A percentile compares a stretch with the other conserved stretches of the same genome.
Evolutionary conservation across 2,888 invertebrate genomes (phyloP).

Genomic region (Patella pellucida): DNA sequence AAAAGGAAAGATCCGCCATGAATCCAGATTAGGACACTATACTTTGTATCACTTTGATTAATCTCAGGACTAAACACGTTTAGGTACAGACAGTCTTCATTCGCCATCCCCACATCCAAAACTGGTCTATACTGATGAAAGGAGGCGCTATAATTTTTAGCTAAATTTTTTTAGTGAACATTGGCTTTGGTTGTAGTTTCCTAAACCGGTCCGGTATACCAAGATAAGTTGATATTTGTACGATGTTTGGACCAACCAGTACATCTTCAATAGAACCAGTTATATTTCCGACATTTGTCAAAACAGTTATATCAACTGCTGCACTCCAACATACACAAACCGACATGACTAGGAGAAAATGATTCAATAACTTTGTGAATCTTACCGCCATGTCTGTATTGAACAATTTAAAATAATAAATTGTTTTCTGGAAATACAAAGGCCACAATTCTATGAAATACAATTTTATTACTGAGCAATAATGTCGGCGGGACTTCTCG

Average conservation of each 20-base stretch:
- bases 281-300: not conserved
- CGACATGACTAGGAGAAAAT: too few relatives aligned
- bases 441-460: too few relatives aligned
- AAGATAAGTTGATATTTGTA: not conserved
- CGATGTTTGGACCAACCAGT: not conserved
- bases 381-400: too few relatives aligned
- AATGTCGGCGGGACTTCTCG: too few relatives aligned
- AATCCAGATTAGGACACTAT: slow-evolving; percentile 44
- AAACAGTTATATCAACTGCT: not conserved
- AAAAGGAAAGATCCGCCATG: slow-evolving; percentile 46
- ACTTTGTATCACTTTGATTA: slow-evolving; percentile 15
- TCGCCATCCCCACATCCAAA: too few relatives aligned
- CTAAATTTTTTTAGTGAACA: slow-evolving; percentile 28
- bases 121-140: slow-evolving; percentile 37
- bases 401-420: too few relatives aligned
- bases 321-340: too few relatives aligned
- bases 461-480: too few relatives aligned
- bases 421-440: too few relatives aligned
- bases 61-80: slow-evolving; percentile 46
- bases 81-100: slow-evolving; percentile 47
- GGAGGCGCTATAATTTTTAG: slow-evolving; percentile 37
- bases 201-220: not conserved
- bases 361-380: too few relatives aligned
- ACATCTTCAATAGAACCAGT: not conserved
- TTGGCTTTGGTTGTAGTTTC: slow-evolving; percentile 14